Base-by-base conservation (phyloP, 53 echinoderm and acorn worm species). In the Patiria pectinifera region DNA sequence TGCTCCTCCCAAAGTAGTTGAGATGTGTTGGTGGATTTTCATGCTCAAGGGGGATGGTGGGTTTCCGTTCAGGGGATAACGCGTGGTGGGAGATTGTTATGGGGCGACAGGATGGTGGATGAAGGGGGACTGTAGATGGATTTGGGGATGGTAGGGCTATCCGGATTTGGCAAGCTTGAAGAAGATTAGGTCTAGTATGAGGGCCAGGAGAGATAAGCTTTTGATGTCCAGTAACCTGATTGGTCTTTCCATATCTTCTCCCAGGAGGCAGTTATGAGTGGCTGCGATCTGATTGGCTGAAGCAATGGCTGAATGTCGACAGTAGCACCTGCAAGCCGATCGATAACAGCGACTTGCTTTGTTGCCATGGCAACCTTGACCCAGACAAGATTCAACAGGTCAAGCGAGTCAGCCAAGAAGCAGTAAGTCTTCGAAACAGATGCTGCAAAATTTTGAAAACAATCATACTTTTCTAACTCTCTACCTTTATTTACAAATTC, bases 241-340 rank as follows among this genome's bases (percentile, higher is more conserved):
- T 44, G 78, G 12, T 35, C 6, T 35, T 78, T 78, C 26, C 24
- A 4, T 24, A 9, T 4, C 80, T 46, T 7, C 78, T 1, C 8
- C 53, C 91, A 96, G 97, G 92, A 81, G 89, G 62, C 13, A 58
- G 45, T 0, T 96, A 87, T 85, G 99, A 99, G 43, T 97, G 97
- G 93, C 82, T 99, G n/a, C 79, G 72, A n/a, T 89, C 95, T 22
- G 95, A 96, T 62, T 99, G 99, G 99, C 60, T 99, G 63, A 94
- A 94, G 78, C 93, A 97, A 16, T 99, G 96, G 96, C 82, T 99
- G 58, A 91, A 91, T 25, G 92, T 93, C 18, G 86, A 93, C 25
- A 85, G 80, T 11, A 45, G 80, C 7, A 61, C 88, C 21, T 93
- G 94, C 76, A 89, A 91, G 22, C 79, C 91, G 23, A 91, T 92